Evolutionary conservation across 23 tunicate genomes (phyloP).

Genomic region (Styela plicata): DNA sequence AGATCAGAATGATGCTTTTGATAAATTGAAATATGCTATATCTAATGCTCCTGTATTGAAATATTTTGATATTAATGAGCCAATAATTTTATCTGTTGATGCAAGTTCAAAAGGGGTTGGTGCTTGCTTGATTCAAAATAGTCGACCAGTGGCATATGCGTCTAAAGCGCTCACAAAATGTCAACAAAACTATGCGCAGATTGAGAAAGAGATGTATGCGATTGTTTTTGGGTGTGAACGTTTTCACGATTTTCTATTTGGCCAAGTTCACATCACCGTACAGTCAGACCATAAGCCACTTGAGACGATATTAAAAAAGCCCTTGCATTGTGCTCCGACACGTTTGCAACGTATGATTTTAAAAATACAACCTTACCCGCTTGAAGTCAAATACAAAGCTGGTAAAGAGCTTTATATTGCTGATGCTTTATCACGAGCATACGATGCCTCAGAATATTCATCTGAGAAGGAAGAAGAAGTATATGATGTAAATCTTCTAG

Average conservation of each 20-base stretch:
- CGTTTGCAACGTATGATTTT: too few relatives aligned
- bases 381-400: too few relatives aligned
- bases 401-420: too few relatives aligned
- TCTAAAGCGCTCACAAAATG: neutral
- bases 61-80: constrained; percentile 3
- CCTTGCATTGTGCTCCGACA: constrained; percentile 11
- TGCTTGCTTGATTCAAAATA: neutral
- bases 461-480: too few relatives aligned
- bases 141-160: neutral
- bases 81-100: neutral
- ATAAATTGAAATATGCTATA: neutral
- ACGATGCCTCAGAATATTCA: too few relatives aligned
- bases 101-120: neutral
- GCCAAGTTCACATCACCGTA: neutral
- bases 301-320: constrained; percentile 22
- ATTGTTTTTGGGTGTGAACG: neutral
- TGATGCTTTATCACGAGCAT: too few relatives aligned
- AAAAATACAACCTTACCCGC: too few relatives aligned
- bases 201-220: neutral
- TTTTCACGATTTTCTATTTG: neutral
- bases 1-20: neutral
- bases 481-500: too few relatives aligned
- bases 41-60: constrained; percentile 12
- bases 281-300: constrained; percentile 46
- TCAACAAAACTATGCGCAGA: neutral